Percentiles rank a stretch among this genome's conserved stretches.
Conservation (phyloP, 2,797 vertebrate species). For the Sparus aurata region DNA sequence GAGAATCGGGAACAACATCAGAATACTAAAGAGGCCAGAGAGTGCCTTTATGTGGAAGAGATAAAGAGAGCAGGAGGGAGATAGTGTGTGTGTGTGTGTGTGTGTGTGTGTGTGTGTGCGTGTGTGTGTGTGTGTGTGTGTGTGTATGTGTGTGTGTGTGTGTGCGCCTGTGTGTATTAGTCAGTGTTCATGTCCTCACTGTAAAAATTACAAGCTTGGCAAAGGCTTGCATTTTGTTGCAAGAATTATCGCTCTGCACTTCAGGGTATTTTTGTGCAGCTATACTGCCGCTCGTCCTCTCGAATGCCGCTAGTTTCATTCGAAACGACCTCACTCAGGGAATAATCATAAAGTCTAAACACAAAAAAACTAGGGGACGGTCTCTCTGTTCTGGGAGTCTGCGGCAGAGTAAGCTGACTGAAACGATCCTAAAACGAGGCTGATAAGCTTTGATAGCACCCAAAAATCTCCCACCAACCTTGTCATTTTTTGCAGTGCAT, state of each 20-base stretch:
- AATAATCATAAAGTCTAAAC: conserved; percentile 32
- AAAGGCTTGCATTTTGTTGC: conserved; percentile 30
- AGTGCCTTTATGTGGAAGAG: conserved; percentile 53
- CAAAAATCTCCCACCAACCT: conserved; percentile 14
- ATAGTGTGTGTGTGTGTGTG: conserved; percentile 4
- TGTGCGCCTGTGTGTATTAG: conserved; percentile 4
- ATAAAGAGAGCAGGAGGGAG: conserved; percentile 6
- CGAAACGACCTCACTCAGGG: conserved; percentile 24
- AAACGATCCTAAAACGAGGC: conserved; percentile 27
- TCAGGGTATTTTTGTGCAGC: conserved; percentile 16
- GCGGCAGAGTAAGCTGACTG: conserved; percentile 5
- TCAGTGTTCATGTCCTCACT: conserved; percentile 3
- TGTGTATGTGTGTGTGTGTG: no score
- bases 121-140: conserved; percentile 6
- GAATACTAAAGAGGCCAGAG: conserved; percentile 74
- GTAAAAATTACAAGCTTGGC: conserved; percentile 48
- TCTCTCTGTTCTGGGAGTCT: conserved; percentile 24
- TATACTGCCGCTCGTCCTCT: conserved; percentile 12
- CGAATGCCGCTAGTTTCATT: conserved; percentile 18
- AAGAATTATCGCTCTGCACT: conserved; percentile 29
- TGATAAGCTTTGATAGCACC: conserved; percentile 34
- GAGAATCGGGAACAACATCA: conserved; percentile 70
- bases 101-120: no score
- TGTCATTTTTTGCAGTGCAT: conserved; percentile 33
- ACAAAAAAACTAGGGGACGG: conserved; percentile 7